A percentile compares a stretch with the other conserved stretches of the same genome.
phyloP scores from a whole-genome alignment of 2,797 vertebrate species.

The Fratercula arctica region DNA sequence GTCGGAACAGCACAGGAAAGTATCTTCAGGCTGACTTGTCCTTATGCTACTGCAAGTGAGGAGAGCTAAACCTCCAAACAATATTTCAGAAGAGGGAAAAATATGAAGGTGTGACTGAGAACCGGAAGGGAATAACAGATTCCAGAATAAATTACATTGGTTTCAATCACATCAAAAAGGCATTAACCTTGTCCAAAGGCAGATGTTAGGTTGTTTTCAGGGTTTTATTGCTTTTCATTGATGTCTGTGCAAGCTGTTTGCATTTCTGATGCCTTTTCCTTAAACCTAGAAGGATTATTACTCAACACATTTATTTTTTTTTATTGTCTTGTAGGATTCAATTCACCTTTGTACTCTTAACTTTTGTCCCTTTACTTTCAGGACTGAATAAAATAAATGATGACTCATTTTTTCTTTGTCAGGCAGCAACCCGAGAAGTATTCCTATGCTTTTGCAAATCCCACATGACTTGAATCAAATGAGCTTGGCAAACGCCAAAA shows the following conservation, averaged over 20 bases:
- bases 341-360: neutral
- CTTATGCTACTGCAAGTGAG: neutral
- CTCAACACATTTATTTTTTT: neutral
- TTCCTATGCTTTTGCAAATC: neutral
- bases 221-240: neutral
- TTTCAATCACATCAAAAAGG: neutral
- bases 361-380: neutral
- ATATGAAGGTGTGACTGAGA: neutral
- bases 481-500: neutral
- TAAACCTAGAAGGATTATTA: neutral
- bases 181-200: neutral
- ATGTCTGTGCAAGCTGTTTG: neutral
- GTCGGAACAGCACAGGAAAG: neutral
- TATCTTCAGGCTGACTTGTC: neutral
- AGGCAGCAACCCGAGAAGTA: neutral
- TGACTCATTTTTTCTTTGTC: neutral
- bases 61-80: neutral
- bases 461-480: neutral
- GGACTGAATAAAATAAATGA: neutral
- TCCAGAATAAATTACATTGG: neutral
- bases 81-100: neutral
- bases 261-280: neutral
- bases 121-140: neutral
- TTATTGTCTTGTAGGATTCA: neutral
- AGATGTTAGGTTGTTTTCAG: neutral